A percentile compares a stretch with the other conserved stretches of the same genome.
phyloP scores from a whole-genome alignment of 2,797 vertebrate species.

The Iguana delicatissima region DNA sequence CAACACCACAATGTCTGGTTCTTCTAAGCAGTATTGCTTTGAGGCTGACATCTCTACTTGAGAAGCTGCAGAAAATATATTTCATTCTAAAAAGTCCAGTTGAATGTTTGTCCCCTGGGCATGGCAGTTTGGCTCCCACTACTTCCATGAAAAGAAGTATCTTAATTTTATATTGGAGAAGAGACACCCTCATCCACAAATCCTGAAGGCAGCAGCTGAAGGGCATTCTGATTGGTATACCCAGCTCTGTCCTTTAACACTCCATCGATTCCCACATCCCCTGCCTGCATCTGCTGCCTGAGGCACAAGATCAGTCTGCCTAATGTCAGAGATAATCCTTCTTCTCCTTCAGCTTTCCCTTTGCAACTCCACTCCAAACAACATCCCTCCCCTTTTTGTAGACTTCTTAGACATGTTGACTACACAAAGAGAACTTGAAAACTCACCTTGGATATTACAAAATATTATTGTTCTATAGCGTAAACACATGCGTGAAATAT shows the following conservation, averaged over 20 bases:
- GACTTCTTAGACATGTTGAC: conserved; percentile 1
- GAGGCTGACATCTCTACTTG: background rate
- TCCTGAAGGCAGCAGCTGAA: background rate
- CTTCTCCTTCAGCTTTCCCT: background rate
- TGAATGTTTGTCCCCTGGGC: background rate
- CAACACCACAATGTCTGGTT: background rate
- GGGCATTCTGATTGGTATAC: background rate
- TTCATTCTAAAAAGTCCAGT: background rate
- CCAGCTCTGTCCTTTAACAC: no score
- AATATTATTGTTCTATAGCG: background rate
- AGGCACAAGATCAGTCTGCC: background rate
- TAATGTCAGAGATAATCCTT: background rate
- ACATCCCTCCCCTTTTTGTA: background rate
- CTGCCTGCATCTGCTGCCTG: background rate
- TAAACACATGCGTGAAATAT: conserved; percentile 49
- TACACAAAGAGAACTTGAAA: conserved; percentile 5
- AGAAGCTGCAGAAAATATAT: background rate
- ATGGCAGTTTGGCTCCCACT: no score
- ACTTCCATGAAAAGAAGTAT: background rate
- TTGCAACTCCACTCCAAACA: background rate
- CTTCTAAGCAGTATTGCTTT: background rate
- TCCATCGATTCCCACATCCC: background rate
- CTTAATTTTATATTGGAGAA: background rate
- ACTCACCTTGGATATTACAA: background rate
- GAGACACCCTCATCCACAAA: background rate